Percentiles rank a stretch among this genome's conserved stretches.
phyloP scores from a whole-genome alignment of 2,888 invertebrate genomes.

The Schizaphis graminum region DNA sequence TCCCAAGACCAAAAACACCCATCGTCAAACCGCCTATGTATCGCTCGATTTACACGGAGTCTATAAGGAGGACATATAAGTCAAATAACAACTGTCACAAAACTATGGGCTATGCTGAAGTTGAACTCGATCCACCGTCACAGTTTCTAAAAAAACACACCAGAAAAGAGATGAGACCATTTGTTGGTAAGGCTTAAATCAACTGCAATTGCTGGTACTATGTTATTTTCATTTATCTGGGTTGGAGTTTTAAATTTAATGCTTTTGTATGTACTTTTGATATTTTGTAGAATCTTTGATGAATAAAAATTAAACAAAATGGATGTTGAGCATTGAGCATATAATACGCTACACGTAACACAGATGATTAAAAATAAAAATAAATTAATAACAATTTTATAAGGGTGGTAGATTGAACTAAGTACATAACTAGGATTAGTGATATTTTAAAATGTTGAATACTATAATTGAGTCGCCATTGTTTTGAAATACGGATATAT shows the following conservation, averaged over 20 bases:
- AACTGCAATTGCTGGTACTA: not conserved
- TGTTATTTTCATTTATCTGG: not conserved
- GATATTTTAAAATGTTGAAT: too few relatives aligned
- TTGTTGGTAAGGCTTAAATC: not conserved
- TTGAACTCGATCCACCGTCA: slow-evolving; percentile 75
- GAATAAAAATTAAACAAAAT: not conserved
- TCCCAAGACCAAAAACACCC: not conserved
- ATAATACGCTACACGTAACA: not conserved
- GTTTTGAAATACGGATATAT: not conserved
- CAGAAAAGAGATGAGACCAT: slow-evolving; percentile 17
- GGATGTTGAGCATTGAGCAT: not conserved
- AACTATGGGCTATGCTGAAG: slow-evolving; percentile 80
- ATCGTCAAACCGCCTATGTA: slow-evolving; percentile 72
- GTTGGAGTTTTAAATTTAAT: not conserved
- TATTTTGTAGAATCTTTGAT: not conserved
- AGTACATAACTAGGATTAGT: too few relatives aligned
- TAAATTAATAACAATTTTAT: too few relatives aligned
- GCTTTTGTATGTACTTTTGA: not conserved
- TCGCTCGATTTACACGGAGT: slow-evolving; percentile 73
- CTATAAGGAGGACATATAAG: slow-evolving; percentile 67
- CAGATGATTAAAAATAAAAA: not conserved
- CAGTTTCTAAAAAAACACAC: slow-evolving; percentile 76
- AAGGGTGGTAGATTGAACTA: too few relatives aligned
- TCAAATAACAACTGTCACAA: slow-evolving; percentile 70
- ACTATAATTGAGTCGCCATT: not conserved